Evolutionary conservation across 2,888 invertebrate genomes (phyloP), one percentile per base, ranked within the genome.

Genomic region (Atethmia centrago): DNA sequence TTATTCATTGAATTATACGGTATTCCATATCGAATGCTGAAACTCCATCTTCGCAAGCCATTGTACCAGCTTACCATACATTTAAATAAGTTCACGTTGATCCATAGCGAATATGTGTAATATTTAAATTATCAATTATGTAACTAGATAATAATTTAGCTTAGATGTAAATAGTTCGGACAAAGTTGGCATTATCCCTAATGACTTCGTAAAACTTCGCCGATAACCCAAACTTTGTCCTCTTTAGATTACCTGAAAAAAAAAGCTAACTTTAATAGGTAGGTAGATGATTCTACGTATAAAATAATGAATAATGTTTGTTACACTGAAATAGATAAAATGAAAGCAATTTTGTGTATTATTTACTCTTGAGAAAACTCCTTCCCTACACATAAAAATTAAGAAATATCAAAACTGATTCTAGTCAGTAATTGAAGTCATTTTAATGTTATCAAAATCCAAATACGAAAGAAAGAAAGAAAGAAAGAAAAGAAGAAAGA

Each of bases 311-410:
- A 92, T 92, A 95, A 95, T 95, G 94, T 95, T 96, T 96, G 96
- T 96, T 95, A 96, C 95, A 96, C 95, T 88, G 95, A 95, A 96
- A 95, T 95, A 95, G 95, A 95, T 91, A 91, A 92, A 91, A 84
- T 89, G 84, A 91, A 90, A 86, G 87, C 88, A 88, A 83, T 79
- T 51, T 62, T 85, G 85, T 89, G 86, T 90, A 87, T 90, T 84
- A 88, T 87, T 88, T 62, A 49, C 40, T 53, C 55, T 25, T 45
- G 4, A 25, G 0, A 16, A 77, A 45, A 2, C 25, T 64, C 64
- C 9, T 42, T 66, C 2, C 36, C 10, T 49, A 28, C 4, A 28
- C 21, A 21, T 28, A 21, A 28, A 62, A 45, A 25, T 47, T 4
- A 36, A 21, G 14, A 36, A 47, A 25, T 7, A 36, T n/a, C 9